Base-by-base conservation (phyloP, 1,140 invertebrate genomes). In the Drosophila bocki region DNA sequence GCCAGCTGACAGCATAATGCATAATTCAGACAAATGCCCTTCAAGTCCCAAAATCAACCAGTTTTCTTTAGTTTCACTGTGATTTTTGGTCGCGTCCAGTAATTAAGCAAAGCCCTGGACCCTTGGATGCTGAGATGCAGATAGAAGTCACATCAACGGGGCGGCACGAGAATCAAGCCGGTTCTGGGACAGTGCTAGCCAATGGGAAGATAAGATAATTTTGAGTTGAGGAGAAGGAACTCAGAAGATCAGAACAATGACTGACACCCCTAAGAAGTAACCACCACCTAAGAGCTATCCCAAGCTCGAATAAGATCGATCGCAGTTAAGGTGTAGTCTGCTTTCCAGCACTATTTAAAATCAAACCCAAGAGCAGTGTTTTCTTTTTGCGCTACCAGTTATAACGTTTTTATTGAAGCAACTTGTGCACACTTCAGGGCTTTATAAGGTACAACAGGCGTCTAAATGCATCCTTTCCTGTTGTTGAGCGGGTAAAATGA, bases 111-210 rank as follows among this genome's bases (percentile, higher is more conserved):
- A 90, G 70, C 75, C 56, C 58, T n/a, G 33, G 39, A 39, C 33
- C 42, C 22, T 39, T 13, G 44, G 78, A 82, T 68, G 69, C 70
- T 61, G 67, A 70, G 78, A 53, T 68, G 85, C 57, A 76, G 85
- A 84, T 70, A 90, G 78, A 82, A 90, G 81, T 90, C 84, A 88
- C 26, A 48, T 41, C 45, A 74, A 64, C 48, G 65, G n/a, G 17
- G 35, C 29, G 37, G 35, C n/a, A 3, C 26, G 32, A 8, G 12
- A 39, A 37, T 33, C 17, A 53, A 54, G 44, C 53, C 65, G 26
- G 44, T 62, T 63, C 35, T 53, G 50, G 75, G 75, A 80, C 19
- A 45, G n/a, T 41, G 45, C n/a, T 50, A 17, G 60, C 60, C 76
- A 79, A 80, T 80, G 22, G 61, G 33, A 68, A 62, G 50, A 45